phyloP scores from a whole-genome alignment of 2,797 vertebrate genomes.

The Serranus cabrilla region DNA sequence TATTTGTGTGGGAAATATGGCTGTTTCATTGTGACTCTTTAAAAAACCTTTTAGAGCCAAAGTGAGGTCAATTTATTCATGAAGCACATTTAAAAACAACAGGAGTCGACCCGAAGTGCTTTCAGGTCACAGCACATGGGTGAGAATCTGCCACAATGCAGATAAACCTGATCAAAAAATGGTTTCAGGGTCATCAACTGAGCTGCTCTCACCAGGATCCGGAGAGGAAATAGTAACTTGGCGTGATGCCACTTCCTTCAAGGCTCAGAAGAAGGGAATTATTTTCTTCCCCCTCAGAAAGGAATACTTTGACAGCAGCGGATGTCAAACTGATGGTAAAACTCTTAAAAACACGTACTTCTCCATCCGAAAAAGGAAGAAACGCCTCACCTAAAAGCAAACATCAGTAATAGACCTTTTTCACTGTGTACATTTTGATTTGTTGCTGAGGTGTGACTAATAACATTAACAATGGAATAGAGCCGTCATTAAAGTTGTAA shows the following conservation, averaged over 20 bases:
- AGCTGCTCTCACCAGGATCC: slow-evolving; percentile 17
- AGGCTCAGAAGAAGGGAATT: slow-evolving; percentile 16
- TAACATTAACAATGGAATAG: slow-evolving; percentile 3
- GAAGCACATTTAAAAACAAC: no score
- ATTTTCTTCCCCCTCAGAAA: slow-evolving; percentile 18
- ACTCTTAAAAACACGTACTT: not conserved
- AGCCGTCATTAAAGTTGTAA: not conserved
- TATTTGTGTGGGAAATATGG: not conserved
- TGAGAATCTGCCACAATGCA: no score
- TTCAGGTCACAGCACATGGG: no score
- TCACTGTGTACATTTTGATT: not conserved
- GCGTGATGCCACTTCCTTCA: slow-evolving; percentile 32
- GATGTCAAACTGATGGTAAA: slow-evolving; percentile 12
- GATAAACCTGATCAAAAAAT: no score
- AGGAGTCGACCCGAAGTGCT: no score
- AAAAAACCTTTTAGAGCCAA: not conserved
- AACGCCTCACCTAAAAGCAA: not conserved
- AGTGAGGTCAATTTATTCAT: no score
- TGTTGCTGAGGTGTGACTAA: slow-evolving; percentile 9
- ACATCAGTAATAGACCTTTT: not conserved
- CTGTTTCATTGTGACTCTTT: not conserved
- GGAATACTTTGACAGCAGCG: slow-evolving; percentile 16
- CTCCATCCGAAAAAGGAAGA: not conserved
- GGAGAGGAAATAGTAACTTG: slow-evolving; percentile 30
- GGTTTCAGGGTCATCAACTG: not conserved